These are phyloP conservation scores for Argyresthia albistria DNA, from an alignment of 2,888 invertebrate genomes.

Conservation along the genomic window DNA sequence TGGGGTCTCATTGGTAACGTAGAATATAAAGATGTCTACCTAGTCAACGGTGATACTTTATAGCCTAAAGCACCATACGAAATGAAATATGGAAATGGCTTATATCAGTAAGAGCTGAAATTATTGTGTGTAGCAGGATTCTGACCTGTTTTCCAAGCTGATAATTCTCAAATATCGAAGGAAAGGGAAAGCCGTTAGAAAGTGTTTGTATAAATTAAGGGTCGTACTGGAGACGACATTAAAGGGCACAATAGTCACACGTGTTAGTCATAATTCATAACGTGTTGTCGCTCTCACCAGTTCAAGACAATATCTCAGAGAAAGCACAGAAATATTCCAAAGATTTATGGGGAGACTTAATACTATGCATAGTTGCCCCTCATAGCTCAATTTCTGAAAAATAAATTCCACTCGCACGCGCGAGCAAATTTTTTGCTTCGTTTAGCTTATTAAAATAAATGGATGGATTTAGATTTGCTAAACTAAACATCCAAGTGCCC, in stretches of 20 bases:
- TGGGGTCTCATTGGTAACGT: not conserved
- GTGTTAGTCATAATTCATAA: too few species aligned
- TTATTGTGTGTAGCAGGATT: not conserved
- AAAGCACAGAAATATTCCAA: not conserved
- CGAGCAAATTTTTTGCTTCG: slow-evolving; percentile 4
- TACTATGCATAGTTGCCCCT: slow-evolving; percentile 1
- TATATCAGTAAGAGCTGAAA: not conserved
- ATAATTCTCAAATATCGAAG: not conserved
- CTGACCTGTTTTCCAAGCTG: not conserved
- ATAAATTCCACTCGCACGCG: slow-evolving; percentile 6
- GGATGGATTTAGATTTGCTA: not conserved
- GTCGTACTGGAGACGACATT: not conserved
- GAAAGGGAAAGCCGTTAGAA: not conserved
- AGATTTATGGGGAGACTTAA: not conserved
- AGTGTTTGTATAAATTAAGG: slow-evolving; percentile 1
- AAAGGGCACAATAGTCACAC: not conserved
- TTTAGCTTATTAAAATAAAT: not conserved
- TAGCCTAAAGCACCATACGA: not conserved
- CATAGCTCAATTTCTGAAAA: slow-evolving; percentile 5
- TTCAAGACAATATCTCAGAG: slow-evolving; percentile 4
- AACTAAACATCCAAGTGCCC: not conserved
- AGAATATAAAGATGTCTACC: slow-evolving; percentile 1
- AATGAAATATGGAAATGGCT: not conserved
- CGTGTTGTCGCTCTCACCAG: not conserved
- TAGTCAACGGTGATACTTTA: not conserved